Base-by-base conservation (phyloP, 2,113 vertebrate species). In the Conger conger region DNA sequence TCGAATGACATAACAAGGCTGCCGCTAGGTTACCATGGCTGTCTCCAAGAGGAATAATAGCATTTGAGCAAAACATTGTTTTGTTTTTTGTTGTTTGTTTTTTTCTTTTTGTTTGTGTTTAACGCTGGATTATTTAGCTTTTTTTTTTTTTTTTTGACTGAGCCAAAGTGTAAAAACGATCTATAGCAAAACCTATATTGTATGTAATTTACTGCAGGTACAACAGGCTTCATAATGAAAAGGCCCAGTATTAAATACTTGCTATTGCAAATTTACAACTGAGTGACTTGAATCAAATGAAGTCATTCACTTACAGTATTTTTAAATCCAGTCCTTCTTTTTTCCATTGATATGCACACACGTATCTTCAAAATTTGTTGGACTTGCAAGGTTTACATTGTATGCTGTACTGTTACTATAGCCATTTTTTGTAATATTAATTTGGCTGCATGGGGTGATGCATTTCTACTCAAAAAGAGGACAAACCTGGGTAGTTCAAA, bases 371-470 rank as follows among this genome's bases (percentile, higher is more conserved):
- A 63, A 23, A 40, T 84, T 33, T 37, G 33, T 18, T 80, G 76
- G 45, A 82, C 35, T 83, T 82, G 84, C 36, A 40, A 86, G 85
- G 86, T 89, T 92, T 53, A 83, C 81, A 86, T 86, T 35, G 78
- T 88, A 84, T 88, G 87, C 73, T 86, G 88, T 89, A 88, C 90
- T 92, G 89, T 93, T 91, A 92, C 93, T 94, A 93, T 92, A 92
- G 93, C 93, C 93, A 88, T 90, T 85, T 84, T 54, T 33, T 73
- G 27, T 30, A 73, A 73, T 9, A 11, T 73, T 23, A 0, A 63
- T 33, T 73, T n/a, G 27, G 11, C 23, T 13, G 68, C n/a, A 33
- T 3, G n/a, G 68, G 68, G 33, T 7, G 68, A n/a, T 33, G 68
- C 27, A 13, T 73, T 13, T 73, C 68, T 33, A 30, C 68, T 73